Percentiles rank a stretch among this genome's conserved stretches.
These are phyloP conservation scores for Pentalonia nigronervosa DNA, from an alignment of 1,140 invertebrate species.

Conservation along the genomic window DNA sequence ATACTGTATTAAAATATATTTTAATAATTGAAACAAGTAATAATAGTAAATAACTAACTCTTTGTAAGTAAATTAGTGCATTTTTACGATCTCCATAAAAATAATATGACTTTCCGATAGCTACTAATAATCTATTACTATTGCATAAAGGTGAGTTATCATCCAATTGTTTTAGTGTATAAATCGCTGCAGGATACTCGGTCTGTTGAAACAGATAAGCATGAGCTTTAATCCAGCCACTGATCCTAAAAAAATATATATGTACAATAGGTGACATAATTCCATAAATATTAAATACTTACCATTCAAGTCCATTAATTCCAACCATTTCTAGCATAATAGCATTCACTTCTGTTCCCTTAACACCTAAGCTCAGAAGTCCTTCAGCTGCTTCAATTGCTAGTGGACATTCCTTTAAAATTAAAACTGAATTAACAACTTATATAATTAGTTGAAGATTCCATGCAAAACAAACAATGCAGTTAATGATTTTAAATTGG, in stretches of 20 bases:
- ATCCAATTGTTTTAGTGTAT: constrained; percentile 71
- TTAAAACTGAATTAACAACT: constrained; percentile 14
- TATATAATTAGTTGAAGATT: not conserved
- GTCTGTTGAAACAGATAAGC: constrained; percentile 69
- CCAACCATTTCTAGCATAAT: constrained; percentile 70
- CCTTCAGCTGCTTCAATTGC: constrained; percentile 76
- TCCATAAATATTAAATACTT: constrained; percentile 59
- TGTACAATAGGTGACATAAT: not conserved
- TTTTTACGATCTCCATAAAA: constrained; percentile 69
- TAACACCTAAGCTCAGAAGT: constrained; percentile 73
- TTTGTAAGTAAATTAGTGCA: constrained; percentile 66
- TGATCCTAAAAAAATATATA: constrained; percentile 66
- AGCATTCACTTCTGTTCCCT: constrained; percentile 75
- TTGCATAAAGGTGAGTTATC: constrained; percentile 70
- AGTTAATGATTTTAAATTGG: not conserved
- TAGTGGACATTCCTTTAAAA: constrained; percentile 73
- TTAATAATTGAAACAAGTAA: not conserved
- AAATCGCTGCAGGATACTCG: constrained; percentile 72
- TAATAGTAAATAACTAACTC: constrained; percentile 65
- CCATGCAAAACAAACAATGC: not conserved
- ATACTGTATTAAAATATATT: not conserved
- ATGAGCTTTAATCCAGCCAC: constrained; percentile 75
- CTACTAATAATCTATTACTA: constrained; percentile 72
- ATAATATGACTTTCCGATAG: constrained; percentile 74
- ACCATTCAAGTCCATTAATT: constrained; percentile 68